Percentiles rank a stretch among this genome's conserved stretches.
Conservation (phyloP, 2,888 invertebrate genomes). For the Hetaerina titia region DNA sequence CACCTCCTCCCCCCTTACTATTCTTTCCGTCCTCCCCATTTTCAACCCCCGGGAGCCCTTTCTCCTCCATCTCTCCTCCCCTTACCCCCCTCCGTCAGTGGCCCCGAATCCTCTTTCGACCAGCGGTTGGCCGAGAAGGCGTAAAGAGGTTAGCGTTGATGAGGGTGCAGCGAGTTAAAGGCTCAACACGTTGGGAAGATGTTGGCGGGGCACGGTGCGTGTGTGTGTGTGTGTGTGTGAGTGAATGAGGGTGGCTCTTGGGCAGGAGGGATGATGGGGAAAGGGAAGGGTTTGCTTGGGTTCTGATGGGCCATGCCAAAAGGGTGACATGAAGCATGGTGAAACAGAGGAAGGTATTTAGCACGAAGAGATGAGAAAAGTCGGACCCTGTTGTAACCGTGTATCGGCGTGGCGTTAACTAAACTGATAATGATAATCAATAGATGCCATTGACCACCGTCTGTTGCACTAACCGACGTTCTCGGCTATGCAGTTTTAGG, state of each 20-base stretch:
- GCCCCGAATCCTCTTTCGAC: conserved; percentile 32
- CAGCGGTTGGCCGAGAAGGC: conserved; percentile 54
- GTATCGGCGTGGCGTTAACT: not conserved
- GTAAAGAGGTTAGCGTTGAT: conserved; percentile 63
- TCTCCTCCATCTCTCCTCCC: not conserved
- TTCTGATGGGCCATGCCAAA: not conserved
- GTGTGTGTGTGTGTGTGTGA: not conserved
- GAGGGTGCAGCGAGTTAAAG: conserved; percentile 61
- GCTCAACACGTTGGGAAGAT: conserved; percentile 54
- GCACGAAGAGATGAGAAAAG: not conserved
- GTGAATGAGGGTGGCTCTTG: not conserved
- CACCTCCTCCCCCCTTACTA: not conserved
- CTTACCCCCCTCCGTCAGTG: not conserved
- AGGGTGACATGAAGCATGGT: not conserved
- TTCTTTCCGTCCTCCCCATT: not conserved
- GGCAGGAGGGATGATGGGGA: not conserved
- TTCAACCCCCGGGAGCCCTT: not conserved
- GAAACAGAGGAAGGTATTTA: not conserved
- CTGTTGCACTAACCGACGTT: not conserved
- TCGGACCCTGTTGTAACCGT: not conserved
- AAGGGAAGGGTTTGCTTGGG: not conserved
- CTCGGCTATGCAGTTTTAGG: too few relatives aligned
- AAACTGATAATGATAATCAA: not conserved
- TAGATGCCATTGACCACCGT: not conserved
- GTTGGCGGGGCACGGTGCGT: not conserved